Evolutionary conservation across 2,797 vertebrate species (phyloP), one percentile per base, ranked within the genome.

Genomic region (Leptatherina wallacei): DNA sequence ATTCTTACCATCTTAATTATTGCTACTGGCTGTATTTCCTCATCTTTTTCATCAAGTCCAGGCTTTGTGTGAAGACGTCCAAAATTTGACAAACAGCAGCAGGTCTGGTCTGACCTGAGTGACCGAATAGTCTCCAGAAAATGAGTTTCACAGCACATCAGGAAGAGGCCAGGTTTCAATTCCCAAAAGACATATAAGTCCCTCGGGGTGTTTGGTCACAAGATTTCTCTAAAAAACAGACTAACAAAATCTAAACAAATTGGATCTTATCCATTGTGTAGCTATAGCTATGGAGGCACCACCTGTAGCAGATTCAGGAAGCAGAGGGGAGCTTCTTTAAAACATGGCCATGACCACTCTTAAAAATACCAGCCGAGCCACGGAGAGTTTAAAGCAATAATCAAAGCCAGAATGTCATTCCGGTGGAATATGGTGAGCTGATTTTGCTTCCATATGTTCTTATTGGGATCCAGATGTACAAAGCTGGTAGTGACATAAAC

Each of bases 401-500:
- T 87, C 62, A 69, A 78, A 88, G 72, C 69, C 72, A 79, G 61
- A 71, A 62, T 71, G 24, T 81, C 71, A 84, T 82, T 75, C 65
- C 49, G 8, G 54, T 82, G 81, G 80, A 84, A 86, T 80, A 87
- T 80, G 55, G 81, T 87, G 82, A 87, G 49, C 70, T 75, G 75
- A 76, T 77, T 85, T 77, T 57, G 57, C 73, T 75, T 86, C 82
- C 84, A 90, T 71, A 57, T 90, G 85, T 76, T 85, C 61, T 63
- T 80, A 69, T 91, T 69, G 61, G 51, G 66, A 82, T 90, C 90
- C 88, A 93, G 84, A 93, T 91, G 90, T 89, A 69, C 16, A 30
- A 73, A 64, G 42, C 59, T 70, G 69, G 58, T 70, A 56, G 61
- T 76, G 72, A 77, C 63, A 83, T 65, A 58, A 69, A 86, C 51